Base-by-base conservation (phyloP, 2,888 invertebrate species). In the Aethes cnicana region DNA sequence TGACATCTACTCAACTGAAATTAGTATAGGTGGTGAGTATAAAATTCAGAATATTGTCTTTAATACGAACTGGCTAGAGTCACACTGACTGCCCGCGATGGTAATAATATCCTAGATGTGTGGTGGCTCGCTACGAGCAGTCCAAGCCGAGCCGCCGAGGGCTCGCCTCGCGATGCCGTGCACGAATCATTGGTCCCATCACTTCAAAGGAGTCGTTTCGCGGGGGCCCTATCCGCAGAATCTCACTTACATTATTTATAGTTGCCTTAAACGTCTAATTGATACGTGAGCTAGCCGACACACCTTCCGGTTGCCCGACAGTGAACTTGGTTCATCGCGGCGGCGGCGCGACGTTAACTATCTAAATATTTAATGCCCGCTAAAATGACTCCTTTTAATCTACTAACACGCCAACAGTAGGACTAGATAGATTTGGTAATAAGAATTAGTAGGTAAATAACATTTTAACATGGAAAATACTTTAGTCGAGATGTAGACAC, bases 141-240 rank as follows among this genome's bases (percentile, higher is more conserved):
- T 60, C 61, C 56, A 62, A 60, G 61, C 60, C 59, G 54, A 56
- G 64, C 62, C 63, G 56, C 55, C 54, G 58, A 61, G 60, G 57
- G 39, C 39, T 53, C n/a, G n/a, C n/a, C 59, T 58, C 32, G 56
- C 43, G 47, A 58, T 58, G 67, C 66, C 65, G 68, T 68, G 59
- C 69, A 71, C 69, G 68, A 72, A 66, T 61, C 65, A 62, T 85
- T 87, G 86, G 86, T 87, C 86, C 85, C 86, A 80, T 76, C 82
- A 70, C 81, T 76, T 79, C 62, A 63, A 71, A 74, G 77, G 73
- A 77, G 77, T 72, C 71, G 66, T 64, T 56, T 50, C 32, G 53
- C 55, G 55, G 58, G 49, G 54, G 28, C 32, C 48, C 44, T 43
- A 36, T 18, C 17, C 23, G 17, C n/a, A 26, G 36, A 35, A 30